phyloP scores from a whole-genome alignment of 1,140 invertebrate genomes.

The Leptinotarsa defecta region DNA sequence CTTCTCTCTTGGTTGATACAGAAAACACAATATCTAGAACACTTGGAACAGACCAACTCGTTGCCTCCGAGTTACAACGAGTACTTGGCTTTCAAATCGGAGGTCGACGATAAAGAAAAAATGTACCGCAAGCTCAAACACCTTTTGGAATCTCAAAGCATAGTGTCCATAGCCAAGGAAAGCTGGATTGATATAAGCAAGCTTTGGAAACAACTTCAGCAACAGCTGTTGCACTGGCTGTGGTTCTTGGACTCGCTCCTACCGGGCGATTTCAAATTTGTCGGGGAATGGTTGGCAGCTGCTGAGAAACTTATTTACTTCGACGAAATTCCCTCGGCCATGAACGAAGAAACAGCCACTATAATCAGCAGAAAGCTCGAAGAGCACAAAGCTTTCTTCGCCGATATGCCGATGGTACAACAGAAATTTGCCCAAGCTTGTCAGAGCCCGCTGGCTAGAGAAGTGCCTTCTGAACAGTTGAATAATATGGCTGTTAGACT shows the following conservation, averaged over 20 bases:
- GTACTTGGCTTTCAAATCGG: conserved; percentile 71
- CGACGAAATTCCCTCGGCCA: conserved; percentile 77
- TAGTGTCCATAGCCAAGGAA: conserved; percentile 77
- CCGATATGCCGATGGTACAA: conserved; percentile 75
- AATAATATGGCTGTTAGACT: conserved; percentile 79
- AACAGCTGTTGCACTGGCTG: conserved; percentile 80
- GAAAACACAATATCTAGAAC: conserved; percentile 72
- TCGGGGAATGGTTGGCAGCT: conserved; percentile 87
- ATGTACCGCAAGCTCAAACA: conserved; percentile 74
- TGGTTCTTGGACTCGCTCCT: conserved; percentile 82
- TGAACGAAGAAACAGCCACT: conserved; percentile 85
- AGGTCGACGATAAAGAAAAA: conserved; percentile 70
- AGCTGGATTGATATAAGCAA: conserved; percentile 78
- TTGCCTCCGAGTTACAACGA: conserved; percentile 71
- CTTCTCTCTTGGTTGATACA: conserved; percentile 81
- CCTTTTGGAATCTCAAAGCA: conserved; percentile 76
- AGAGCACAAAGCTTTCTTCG: conserved; percentile 89
- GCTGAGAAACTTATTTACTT: conserved; percentile 84
- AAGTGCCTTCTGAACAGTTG: conserved; percentile 77
- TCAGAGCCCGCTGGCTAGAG: conserved; percentile 63
- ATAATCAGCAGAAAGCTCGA: conserved; percentile 86
- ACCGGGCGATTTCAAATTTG: conserved; percentile 65
- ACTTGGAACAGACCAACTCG: conserved; percentile 68
- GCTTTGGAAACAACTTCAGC: conserved; percentile 77
- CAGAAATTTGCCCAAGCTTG: conserved; percentile 75